phyloP scores from a whole-genome alignment of 2,797 vertebrate species.

The Anableps anableps region DNA sequence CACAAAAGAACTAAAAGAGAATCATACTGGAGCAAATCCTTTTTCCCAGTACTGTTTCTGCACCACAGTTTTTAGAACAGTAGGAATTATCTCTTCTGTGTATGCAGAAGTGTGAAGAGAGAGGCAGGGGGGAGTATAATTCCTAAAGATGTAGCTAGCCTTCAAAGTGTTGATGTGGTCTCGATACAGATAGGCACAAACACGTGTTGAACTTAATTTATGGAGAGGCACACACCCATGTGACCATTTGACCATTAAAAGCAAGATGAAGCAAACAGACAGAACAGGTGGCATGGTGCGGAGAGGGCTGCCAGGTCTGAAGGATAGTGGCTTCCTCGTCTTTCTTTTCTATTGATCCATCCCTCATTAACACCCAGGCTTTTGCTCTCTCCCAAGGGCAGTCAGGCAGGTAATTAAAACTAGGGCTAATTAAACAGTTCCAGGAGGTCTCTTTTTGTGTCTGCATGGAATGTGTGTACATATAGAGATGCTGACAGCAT shows the following conservation, averaged over 20 bases:
- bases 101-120: not conserved
- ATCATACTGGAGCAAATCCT: not conserved
- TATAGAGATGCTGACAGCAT: constrained; percentile 20
- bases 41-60: not conserved
- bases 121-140: not conserved
- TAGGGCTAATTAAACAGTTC: constrained; percentile 75
- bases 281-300: constrained; percentile 44
- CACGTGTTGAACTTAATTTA: constrained; percentile 12
- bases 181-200: constrained; percentile 64
- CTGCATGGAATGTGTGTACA: constrained; percentile 24
- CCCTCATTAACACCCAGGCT: constrained; percentile 75
- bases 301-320: constrained; percentile 48
- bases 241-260: constrained; percentile 40
- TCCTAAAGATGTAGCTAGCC: not conserved
- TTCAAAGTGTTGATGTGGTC: not conserved
- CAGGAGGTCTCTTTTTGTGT: constrained; percentile 38
- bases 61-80: not conserved
- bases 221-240: constrained; percentile 32
- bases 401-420: constrained; percentile 77
- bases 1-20: not conserved
- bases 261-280: constrained; percentile 25
- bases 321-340: constrained; percentile 63
- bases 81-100: not conserved
- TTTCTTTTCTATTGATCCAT: constrained; percentile 73
- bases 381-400: constrained; percentile 69